Percentiles rank a stretch among this genome's conserved stretches.
These are phyloP conservation scores for Melanotaenia maccullochi DNA, from an alignment of 2,797 vertebrate genomes.

Conservation along the genomic window DNA sequence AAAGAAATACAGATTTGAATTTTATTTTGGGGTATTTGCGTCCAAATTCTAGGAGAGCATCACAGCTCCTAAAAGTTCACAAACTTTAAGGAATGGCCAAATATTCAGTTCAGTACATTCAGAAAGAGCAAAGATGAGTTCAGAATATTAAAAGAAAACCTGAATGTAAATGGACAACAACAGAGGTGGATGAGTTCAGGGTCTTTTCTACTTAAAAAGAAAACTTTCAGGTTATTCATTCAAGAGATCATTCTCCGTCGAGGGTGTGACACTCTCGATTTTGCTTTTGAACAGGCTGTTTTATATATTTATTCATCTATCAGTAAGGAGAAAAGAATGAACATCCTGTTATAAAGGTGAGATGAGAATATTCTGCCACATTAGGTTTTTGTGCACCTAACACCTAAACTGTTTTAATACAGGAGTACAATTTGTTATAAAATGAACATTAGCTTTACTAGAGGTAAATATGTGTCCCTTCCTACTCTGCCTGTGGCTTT, in stretches of 20 bases:
- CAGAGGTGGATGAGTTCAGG: neutral
- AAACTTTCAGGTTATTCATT: neutral
- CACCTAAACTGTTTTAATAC: neutral
- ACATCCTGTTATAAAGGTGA: neutral
- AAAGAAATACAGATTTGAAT: neutral
- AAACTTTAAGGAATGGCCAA: neutral
- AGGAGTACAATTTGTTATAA: neutral
- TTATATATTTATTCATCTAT: too few species aligned
- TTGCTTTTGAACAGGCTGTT: neutral
- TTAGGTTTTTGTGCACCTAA: neutral
- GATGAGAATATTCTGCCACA: neutral
- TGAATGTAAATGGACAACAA: neutral
- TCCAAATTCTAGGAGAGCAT: neutral
- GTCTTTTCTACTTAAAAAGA: neutral
- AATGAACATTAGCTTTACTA: neutral
- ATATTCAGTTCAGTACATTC: neutral
- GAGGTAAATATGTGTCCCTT: neutral
- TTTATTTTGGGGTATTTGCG: neutral
- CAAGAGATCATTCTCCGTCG: neutral
- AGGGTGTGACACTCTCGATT: neutral
- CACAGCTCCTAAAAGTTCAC: neutral
- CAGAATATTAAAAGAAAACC: neutral
- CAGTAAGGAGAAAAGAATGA: neutral
- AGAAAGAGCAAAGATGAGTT: neutral
- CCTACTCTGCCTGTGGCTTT: neutral